Base-by-base conservation (phyloP, 1,140 invertebrate genomes). In the Trichonephila clavipes region DNA sequence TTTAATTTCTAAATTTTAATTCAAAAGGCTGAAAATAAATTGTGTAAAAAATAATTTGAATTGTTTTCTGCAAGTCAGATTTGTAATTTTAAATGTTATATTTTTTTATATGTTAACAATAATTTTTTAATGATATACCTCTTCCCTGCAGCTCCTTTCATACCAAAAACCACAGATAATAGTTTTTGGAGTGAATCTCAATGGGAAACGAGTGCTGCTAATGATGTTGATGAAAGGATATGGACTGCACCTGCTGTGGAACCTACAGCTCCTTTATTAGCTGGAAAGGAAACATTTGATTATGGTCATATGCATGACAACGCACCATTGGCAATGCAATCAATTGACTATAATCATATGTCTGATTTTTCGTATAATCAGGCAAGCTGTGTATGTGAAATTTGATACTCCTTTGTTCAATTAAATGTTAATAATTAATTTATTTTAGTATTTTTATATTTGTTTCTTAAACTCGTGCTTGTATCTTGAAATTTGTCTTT, bases 191-290 rank as follows among this genome's bases (percentile, higher is more conserved):
- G 24, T 24, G 86, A 88, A 72, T 28, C 94, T 24, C 88, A 91
- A 14, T 92, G 94, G 92, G 88, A 90, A 51, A 19, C 83, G 10
- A 51, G n/a, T 77, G 44, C 40, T 51, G 10, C 85, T 59, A 40
- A 59, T 44, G 88, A 94, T 83, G 51, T 93, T 64, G 93, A 94
- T 21, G 93, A 94, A 24, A 64, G 93, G 16, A 6, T 90, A 40
- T 92, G 90, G 94, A 21, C 19, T 12, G 72, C 92, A 88, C 94
- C 92, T 19, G 62, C 62, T 82, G 51, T 28, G n/a, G 44, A 44
- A 12, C 96, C 96, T 24, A 96, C 96, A 28, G 95, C 95, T n/a
- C 64, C 82, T 40, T 12, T 83, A 59, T 77, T 92, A 2, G 24
- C 85, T 61, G 90, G 44, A 89, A 94, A 88, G 72, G 86, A 94